phyloP scores from a whole-genome alignment of 2,888 invertebrate genomes.

The Tyria jacobaeae region DNA sequence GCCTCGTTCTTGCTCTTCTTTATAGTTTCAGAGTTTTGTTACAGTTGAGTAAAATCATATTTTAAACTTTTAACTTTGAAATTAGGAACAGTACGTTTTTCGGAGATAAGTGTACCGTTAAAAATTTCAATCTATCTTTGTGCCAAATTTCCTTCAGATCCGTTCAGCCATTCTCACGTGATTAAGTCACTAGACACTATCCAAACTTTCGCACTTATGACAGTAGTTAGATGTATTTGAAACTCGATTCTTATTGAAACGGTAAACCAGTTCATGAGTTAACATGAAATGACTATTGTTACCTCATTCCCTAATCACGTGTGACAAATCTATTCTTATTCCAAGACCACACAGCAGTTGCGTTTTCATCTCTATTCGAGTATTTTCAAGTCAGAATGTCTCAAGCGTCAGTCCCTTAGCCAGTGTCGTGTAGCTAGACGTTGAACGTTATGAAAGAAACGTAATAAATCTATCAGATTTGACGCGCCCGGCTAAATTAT shows the following conservation, averaged over 20 bases:
- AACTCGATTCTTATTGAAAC: not conserved
- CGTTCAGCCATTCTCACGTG: too few species aligned
- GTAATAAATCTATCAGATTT: constrained; percentile 79
- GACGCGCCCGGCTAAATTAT: constrained; percentile 74
- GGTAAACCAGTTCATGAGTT: not conserved
- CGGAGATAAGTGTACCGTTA: too few species aligned
- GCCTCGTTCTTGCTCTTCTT: too few species aligned
- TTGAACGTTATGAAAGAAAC: constrained; percentile 72
- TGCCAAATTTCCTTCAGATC: too few species aligned
- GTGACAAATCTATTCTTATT: constrained; percentile 19
- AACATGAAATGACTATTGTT: not conserved
- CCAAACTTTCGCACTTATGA: too few species aligned
- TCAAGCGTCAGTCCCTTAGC: constrained; percentile 20
- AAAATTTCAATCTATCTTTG: too few species aligned
- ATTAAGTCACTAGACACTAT: too few species aligned
- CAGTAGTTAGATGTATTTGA: not conserved
- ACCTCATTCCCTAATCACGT: not conserved
- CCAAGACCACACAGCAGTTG: constrained; percentile 17
- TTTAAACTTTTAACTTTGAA: too few species aligned
- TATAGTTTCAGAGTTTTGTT: too few species aligned
- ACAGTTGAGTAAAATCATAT: too few species aligned
- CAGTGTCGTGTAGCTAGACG: constrained; percentile 53
- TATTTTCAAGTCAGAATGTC: constrained; percentile 17
- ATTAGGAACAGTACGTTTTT: too few species aligned
- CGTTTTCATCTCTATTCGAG: constrained; percentile 1